Evolutionary conservation across 2,797 vertebrate species (phyloP), one percentile per base, ranked within the genome.

Genomic region (Falco novaeseelandiae): DNA sequence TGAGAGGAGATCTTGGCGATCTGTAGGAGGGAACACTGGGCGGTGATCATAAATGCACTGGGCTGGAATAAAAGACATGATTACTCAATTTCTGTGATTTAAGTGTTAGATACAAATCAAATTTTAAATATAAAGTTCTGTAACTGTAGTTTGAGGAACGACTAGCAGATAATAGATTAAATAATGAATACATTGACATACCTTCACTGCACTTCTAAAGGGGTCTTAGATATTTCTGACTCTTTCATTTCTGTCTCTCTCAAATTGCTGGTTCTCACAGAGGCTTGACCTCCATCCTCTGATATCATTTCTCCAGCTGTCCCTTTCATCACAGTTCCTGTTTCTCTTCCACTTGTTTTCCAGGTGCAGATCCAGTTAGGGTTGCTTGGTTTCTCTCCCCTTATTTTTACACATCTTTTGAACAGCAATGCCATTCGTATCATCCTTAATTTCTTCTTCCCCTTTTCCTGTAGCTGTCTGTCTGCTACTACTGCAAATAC

Each of bases 281-380:
- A 89, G 55, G n/a, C 74, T 93, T 94, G 90, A 90, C 96, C 93
- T 95, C 86, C 52, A 83, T 94, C 59, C 1, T 90, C 74, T 90
- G 54, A 40, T 85, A 17, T n/a, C 42, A 83, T 87, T 27, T 71
- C 62, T 92, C 89, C 89, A 90, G 78, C 80, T 96, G 90, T 94
- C 81, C 63, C 55, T 89, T 96, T 96, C 93, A 80, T 70, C 93
- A 70, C 30, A 67, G 44, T 92, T 93, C 89, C 86, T 84, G 13
- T 90, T 94, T 89, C 86, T 96, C 71, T 90, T 94, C 81, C 55
- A 55, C 66, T 80, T 94, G 82, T 87, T 96, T 96, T 92, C 74
- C 83, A 94, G 89, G 38, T 92, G 74, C 81, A 52, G 59, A 80
- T 92, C 44, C 46, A 44, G 67, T 94, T 94, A 87, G 71, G 85